Evolutionary conservation across 1,140 invertebrate species (phyloP), one percentile per base, ranked within the genome.

Genomic region (Rhyzopertha dominica): DNA sequence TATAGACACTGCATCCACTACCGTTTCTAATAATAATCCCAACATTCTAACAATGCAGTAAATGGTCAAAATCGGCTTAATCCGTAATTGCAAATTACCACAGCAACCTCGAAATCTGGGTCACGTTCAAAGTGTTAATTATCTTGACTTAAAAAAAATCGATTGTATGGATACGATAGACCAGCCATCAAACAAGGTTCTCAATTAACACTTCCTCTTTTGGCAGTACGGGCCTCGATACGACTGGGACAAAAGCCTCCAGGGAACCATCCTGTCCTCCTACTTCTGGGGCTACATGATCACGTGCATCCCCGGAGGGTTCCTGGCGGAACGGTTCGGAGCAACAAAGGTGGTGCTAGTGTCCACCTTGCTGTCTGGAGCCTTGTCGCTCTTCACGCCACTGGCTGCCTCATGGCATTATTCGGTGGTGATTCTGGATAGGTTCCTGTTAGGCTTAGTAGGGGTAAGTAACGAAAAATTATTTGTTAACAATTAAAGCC

Each of bases 311-410:
- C 64, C 63, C 8, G 65, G 61, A 12, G 63, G 65, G 38, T 53
- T 55, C n/a, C 44, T 67, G 24, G 59, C 59, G 1, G 65, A 67
- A 49, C 69, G 67, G 43, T 63, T 72, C 31, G 73, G 74, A 3
- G 70, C 73, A 2, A 70, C 63, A 7, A 67, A 75, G 48, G 78
- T 88, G 23, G 80, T 95, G 7, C 82, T 80, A 43, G 67, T 74
- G 46, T 77, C 80, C 12, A 74, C 81, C 59, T 50, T 82, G n/a
- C 58, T 80, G 26, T 75, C 78, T 7, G 81, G 81, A 1, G 40
- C 90, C 12, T 68, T 90, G 53, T 87, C 85, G 32, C 72, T 82
- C 30, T 53, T 83, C 20, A 82, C 74, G 49, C 86, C 83, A 1
- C 69, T 71, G 28, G 79, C 76, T 2, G 78, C 84, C 13, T 62